Conservation (phyloP, 2,797 vertebrate species). For the Sebastes alutus region DNA sequence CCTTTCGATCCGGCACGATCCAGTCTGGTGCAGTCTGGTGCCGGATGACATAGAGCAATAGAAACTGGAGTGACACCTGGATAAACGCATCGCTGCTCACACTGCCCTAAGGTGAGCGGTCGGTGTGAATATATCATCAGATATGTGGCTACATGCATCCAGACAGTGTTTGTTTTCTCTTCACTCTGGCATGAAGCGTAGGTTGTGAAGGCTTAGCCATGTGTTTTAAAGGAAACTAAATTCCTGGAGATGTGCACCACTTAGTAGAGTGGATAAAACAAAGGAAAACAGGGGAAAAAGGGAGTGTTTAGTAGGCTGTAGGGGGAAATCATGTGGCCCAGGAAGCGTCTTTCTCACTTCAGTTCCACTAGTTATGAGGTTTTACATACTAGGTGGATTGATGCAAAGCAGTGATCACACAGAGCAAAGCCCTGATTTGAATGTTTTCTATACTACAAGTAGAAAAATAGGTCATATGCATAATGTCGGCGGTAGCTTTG, state of each 20-base stretch:
- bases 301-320: not conserved
- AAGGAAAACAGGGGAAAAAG: not conserved
- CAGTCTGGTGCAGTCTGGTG: slow-evolving; percentile 14
- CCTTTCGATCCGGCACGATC: slow-evolving; percentile 18
- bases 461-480: slow-evolving; percentile 69
- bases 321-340: slow-evolving; percentile 9
- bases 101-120: not conserved
- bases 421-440: slow-evolving; percentile 41
- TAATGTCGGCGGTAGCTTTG: slow-evolving; percentile 27
- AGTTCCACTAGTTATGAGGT: slow-evolving; percentile 5
- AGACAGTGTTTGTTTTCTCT: slow-evolving; percentile 51
- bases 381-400: slow-evolving; percentile 35
- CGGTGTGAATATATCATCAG: slow-evolving; percentile 1
- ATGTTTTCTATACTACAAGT: slow-evolving; percentile 51
- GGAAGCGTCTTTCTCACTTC: not conserved
- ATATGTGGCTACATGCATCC: slow-evolving; percentile 10
- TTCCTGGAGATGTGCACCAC: slow-evolving; percentile 14
- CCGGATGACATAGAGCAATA: not conserved
- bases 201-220: slow-evolving; percentile 10
- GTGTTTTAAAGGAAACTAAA: slow-evolving; percentile 37
- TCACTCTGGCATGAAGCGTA: slow-evolving; percentile 2
- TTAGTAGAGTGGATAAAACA: not conserved
- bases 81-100: not conserved
- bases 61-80: slow-evolving; percentile 37
- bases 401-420: slow-evolving; percentile 43